Base-by-base conservation (phyloP, 1,140 invertebrate species). In the Protaetia brevitarsis region DNA sequence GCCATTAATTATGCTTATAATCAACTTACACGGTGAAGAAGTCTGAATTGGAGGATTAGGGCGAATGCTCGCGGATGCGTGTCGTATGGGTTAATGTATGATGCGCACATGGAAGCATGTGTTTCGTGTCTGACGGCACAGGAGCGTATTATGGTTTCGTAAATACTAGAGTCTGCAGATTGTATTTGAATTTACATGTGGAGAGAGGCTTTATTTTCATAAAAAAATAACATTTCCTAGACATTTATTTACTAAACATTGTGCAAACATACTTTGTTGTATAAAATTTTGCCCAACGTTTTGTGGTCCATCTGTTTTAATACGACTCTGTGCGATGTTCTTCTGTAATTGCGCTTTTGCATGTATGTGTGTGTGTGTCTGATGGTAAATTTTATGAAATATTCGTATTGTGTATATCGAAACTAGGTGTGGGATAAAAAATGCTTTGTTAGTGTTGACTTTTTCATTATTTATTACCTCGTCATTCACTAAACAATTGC, bases 1-100 rank as follows among this genome's bases (percentile, higher is more conserved):
- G 41, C 41, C 41, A 45, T 45, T 45, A 45, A 45, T 45, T 45
- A 45, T 45, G 41, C 41, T 45, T 45, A 45, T 45, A 45, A 45
- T 45, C 41, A 45, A 45, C 41, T 45, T 45, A 45, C 41, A 45
- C 41, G 41, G 41, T 45, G 41, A 45, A 45, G 41, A 45, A 45
- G 41, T 23, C 41, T 45, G 41, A 45, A 45, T 45, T 45, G 41
- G 41, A 16, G 41, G 41, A 45, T 45, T 45, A 45, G 23, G 41
- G 41, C 16, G 41, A 45, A 45, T 45, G 41, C 23, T 13, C n/a
- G n/a, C 41, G 23, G 41, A 45, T 45, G 41, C 41, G 41, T 45
- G 41, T 45, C 41, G 41, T 45, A 45, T 19, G 13, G n/a, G n/a
- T 45, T 8, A 6, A 13, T 45, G 13, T 19, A 45, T 7, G 19